Conservation (phyloP, 2,888 invertebrate genomes). For the Rhimphoctona megacephalus region DNA sequence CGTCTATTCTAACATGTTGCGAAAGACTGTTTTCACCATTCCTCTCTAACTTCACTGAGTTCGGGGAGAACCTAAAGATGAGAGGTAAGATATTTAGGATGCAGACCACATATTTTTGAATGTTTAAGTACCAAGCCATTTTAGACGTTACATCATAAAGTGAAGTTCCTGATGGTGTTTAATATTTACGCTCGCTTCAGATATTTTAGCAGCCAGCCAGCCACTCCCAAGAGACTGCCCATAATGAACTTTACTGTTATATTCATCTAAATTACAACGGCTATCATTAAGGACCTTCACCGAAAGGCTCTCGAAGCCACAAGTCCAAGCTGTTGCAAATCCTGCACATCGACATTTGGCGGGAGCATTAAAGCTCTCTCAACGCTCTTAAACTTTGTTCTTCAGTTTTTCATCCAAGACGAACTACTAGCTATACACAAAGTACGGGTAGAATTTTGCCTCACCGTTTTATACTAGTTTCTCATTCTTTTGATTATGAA, state of each 20-base stretch:
- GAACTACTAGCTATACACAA: constrained; percentile 1
- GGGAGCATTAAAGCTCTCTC: constrained; percentile 10
- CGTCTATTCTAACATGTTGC: constrained; percentile 11
- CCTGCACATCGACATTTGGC: background rate
- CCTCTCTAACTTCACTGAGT: constrained; percentile 20
- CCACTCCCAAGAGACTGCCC: background rate
- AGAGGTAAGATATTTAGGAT: background rate
- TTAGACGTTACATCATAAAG: background rate
- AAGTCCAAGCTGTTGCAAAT: constrained; percentile 18
- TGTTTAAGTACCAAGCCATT: background rate
- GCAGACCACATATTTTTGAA: background rate
- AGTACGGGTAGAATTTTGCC: background rate
- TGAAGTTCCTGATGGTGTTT: background rate
- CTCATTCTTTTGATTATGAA: background rate
- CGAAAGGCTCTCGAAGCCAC: background rate
- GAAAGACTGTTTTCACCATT: background rate
- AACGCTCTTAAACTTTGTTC: background rate
- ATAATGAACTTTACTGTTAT: constrained; percentile 21
- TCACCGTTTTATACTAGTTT: constrained; percentile 12
- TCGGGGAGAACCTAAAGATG: background rate
- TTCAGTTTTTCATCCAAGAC: background rate
- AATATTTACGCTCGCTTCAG: background rate
- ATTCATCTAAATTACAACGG: constrained; percentile 26
- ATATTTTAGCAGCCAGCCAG: background rate
- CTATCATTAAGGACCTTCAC: constrained; percentile 2